Evolutionary conservation across 1,140 invertebrate species (phyloP).

Genomic region (silkworm (Bombyx mori)): ASM3026992v2 NC_085126.1:11467001-11467500

Average conservation of each 20-base stretch:
- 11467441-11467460: too few relatives aligned
- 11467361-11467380: neutral
- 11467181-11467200: slow-evolving; percentile 6
- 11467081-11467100: neutral
- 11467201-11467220: slow-evolving; percentile 8
- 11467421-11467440: too few relatives aligned
- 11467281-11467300: neutral
- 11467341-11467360: neutral
- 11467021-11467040: neutral
- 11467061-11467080: neutral
- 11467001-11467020: too few relatives aligned
- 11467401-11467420: neutral
- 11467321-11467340: neutral
- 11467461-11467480: too few relatives aligned
- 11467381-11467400: neutral
- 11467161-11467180: neutral
- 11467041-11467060: slow-evolving; percentile 2
- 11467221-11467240: neutral
- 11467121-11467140: neutral
- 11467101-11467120: neutral
- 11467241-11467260: neutral
- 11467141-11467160: slow-evolving; percentile 4
- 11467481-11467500: too few relatives aligned
- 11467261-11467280: neutral
- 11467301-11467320: neutral